Conservation (phyloP, 2,888 invertebrate species). For the Ophion ventricosus region DNA sequence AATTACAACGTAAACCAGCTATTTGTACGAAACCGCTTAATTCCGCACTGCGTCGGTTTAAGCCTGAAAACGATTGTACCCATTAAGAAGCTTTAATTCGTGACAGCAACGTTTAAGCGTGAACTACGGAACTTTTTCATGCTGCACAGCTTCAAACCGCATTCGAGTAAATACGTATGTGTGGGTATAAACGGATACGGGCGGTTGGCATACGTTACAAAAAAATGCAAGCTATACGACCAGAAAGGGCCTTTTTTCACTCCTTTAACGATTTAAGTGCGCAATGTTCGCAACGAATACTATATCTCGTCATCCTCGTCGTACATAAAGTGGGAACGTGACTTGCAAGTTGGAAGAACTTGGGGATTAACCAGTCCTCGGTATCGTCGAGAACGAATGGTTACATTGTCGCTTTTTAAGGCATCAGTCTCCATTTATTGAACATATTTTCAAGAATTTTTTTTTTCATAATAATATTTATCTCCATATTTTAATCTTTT, state of each 20-base stretch:
- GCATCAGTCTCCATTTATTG: too few species aligned
- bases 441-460: too few species aligned
- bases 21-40: not conserved
- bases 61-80: not conserved
- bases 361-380: constrained; percentile 58
- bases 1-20: not conserved
- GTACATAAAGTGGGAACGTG: constrained; percentile 69
- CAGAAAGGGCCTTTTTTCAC: constrained; percentile 21
- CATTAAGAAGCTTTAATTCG: not conserved
- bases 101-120: not conserved
- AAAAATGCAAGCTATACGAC: constrained; percentile 20
- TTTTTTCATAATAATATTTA: too few species aligned
- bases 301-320: constrained; percentile 66
- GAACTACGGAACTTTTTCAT: not conserved
- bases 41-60: not conserved
- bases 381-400: constrained; percentile 60
- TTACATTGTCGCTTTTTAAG: constrained; percentile 51
- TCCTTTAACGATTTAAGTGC: constrained; percentile 61
- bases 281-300: constrained; percentile 67
- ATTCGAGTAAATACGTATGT: not conserved
- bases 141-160: not conserved
- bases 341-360: constrained; percentile 66
- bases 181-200: not conserved
- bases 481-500: too few species aligned
- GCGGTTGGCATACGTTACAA: not conserved